Evolutionary conservation across 2,888 invertebrate species (phyloP).

Genomic region (Trypoxylon attenuatum): DNA sequence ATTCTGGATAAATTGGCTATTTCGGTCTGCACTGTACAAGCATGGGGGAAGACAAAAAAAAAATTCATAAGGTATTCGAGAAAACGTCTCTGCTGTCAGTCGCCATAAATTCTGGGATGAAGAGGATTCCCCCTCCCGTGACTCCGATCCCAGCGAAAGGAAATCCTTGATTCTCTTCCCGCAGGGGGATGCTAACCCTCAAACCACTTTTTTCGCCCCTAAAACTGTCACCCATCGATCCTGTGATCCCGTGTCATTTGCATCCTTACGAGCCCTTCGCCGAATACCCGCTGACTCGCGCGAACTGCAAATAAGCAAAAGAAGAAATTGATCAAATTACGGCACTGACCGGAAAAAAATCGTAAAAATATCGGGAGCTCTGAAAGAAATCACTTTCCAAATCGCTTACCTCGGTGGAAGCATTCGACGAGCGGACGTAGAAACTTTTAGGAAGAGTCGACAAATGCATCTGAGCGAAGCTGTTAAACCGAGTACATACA

Average conservation of each 20-base stretch:
- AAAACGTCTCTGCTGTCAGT: neutral
- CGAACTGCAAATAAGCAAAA: slow-evolving; percentile 18
- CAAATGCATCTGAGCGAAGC: no score
- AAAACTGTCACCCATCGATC: slow-evolving; percentile 59
- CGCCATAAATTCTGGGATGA: slow-evolving; percentile 19
- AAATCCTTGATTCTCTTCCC: slow-evolving; percentile 70
- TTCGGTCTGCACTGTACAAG: no score
- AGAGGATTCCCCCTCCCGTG: slow-evolving; percentile 70
- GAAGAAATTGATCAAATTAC: slow-evolving; percentile 2
- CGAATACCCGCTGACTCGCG: slow-evolving; percentile 15
- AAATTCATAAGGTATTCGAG: no score
- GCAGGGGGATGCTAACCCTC: slow-evolving; percentile 65
- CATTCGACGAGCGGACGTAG: no score
- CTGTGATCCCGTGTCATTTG: slow-evolving; percentile 59
- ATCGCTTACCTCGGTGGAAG: no score
- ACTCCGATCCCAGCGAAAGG: slow-evolving; percentile 64
- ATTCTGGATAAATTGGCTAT: no score
- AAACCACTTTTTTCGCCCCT: slow-evolving; percentile 43
- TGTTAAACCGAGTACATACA: no score
- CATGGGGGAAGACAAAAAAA: no score
- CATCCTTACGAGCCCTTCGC: slow-evolving; percentile 57
- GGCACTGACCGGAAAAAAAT: no score
- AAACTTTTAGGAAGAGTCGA: no score
- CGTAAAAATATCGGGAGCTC: no score
- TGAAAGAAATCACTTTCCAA: no score